Conservation (phyloP, 2,797 vertebrate species). For the Onychomys torridus region DNA sequence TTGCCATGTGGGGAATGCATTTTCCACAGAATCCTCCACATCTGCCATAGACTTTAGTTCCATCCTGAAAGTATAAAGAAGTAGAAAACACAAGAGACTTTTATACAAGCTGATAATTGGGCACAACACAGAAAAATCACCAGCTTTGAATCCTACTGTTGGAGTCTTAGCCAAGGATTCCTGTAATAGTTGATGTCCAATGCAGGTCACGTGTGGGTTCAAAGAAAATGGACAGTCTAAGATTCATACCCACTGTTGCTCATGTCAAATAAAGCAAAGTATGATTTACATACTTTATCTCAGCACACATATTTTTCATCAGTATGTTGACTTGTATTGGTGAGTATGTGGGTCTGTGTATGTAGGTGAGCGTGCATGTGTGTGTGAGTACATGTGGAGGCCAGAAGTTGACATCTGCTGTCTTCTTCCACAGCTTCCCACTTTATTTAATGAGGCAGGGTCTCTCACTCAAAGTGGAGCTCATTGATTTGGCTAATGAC, state of each 20-base stretch:
- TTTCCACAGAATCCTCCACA: slow-evolving; percentile 99
- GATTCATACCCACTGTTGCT: background rate
- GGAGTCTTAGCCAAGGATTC: background rate
- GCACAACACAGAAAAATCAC: background rate
- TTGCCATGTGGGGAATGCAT: slow-evolving; percentile 93
- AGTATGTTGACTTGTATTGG: background rate
- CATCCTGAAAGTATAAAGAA: slow-evolving; percentile 90
- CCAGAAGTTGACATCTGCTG: background rate
- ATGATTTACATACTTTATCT: background rate
- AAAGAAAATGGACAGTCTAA: background rate
- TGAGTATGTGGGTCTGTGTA: background rate
- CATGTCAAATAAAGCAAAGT: background rate
- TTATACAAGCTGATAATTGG: background rate
- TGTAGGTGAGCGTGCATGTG: background rate
- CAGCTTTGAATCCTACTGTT: background rate
- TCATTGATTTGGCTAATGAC: background rate
- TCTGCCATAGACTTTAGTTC: slow-evolving; percentile 95
- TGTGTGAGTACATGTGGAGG: too few relatives aligned
- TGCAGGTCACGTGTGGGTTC: background rate
- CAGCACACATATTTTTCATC: background rate
- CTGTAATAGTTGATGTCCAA: background rate
- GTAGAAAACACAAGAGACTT: slow-evolving; percentile 50
- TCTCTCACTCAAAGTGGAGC: background rate
- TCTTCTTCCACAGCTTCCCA: background rate
- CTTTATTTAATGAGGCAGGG: background rate